Percentiles rank a stretch among this genome's conserved stretches.
These are phyloP conservation scores for Leucopsar rothschildi DNA, from an alignment of 2,113 vertebrate genomes.

Conservation along the genomic window DNA sequence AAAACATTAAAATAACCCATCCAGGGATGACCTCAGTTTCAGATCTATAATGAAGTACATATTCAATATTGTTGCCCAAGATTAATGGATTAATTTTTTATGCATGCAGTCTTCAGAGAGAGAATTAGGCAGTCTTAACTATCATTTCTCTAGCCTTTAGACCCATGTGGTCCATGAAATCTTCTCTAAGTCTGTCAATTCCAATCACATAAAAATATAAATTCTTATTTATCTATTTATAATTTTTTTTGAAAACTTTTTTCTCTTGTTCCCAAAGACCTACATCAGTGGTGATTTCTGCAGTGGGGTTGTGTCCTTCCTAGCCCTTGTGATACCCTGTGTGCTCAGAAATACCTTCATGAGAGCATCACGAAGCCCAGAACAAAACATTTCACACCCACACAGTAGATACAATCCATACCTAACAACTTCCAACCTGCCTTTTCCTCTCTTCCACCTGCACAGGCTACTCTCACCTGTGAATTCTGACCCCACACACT, in stretches of 20 bases:
- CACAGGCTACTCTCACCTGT: background rate
- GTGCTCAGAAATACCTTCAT: background rate
- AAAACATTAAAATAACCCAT: background rate
- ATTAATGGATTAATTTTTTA: background rate
- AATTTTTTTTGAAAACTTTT: background rate
- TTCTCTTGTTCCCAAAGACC: background rate
- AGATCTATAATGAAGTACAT: background rate
- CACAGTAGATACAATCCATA: fast-evolving
- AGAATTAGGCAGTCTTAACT: background rate
- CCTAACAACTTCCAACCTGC: background rate
- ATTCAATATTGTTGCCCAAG: background rate
- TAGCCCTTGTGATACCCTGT: fast-evolving
- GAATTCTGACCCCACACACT: background rate
- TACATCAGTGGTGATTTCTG: background rate
- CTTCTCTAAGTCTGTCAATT: background rate
- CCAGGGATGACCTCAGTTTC: background rate
- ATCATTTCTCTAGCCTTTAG: background rate
- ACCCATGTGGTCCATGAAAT: background rate
- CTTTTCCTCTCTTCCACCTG: background rate
- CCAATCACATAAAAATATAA: background rate
- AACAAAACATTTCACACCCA: background rate
- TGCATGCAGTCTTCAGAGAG: background rate
- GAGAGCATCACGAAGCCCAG: background rate
- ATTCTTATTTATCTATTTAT: background rate
- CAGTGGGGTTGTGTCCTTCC: background rate